These are phyloP conservation scores for Chrysina gloriosa DNA, from an alignment of 2,888 invertebrate genomes.

Conservation along the genomic window DNA sequence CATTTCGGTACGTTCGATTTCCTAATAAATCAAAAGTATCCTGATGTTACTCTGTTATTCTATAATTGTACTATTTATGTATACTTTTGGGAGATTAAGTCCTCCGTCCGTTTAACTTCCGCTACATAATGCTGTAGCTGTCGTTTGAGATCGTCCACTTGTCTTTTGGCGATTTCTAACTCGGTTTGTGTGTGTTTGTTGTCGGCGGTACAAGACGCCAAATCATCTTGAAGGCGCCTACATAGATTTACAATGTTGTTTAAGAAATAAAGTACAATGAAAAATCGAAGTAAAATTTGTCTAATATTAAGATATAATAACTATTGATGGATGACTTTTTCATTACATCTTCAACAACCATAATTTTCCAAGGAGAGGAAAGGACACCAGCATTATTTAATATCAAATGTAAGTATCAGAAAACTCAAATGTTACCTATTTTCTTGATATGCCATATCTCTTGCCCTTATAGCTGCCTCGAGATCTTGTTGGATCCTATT, in stretches of 20 bases:
- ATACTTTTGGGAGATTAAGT: slow-evolving; percentile 77
- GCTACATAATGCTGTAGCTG: slow-evolving; percentile 85
- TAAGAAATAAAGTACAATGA: slow-evolving; percentile 1
- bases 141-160: slow-evolving; percentile 79
- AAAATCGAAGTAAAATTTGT: no score
- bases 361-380: not conserved
- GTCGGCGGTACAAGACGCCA: slow-evolving; percentile 74
- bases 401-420: not conserved
- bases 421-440: slow-evolving; percentile 63
- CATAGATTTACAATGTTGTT: slow-evolving; percentile 13
- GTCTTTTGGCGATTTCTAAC: slow-evolving; percentile 75
- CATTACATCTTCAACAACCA: not conserved
- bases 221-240: slow-evolving; percentile 79
- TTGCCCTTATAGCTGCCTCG: slow-evolving; percentile 67
- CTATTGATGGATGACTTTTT: no score
- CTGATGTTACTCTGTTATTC: not conserved
- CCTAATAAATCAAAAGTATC: slow-evolving; percentile 65
- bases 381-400: not conserved
- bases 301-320: no score
- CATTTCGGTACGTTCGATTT: slow-evolving; percentile 83
- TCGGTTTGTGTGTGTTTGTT: slow-evolving; percentile 73
- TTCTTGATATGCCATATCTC: slow-evolving; percentile 73
- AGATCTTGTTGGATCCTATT: slow-evolving; percentile 72
- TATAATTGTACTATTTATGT: slow-evolving; percentile 63
- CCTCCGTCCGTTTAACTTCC: slow-evolving; percentile 83